Evolutionary conservation across 2,888 invertebrate species (phyloP).

Genomic region (Eucera pruinosa): DNA sequence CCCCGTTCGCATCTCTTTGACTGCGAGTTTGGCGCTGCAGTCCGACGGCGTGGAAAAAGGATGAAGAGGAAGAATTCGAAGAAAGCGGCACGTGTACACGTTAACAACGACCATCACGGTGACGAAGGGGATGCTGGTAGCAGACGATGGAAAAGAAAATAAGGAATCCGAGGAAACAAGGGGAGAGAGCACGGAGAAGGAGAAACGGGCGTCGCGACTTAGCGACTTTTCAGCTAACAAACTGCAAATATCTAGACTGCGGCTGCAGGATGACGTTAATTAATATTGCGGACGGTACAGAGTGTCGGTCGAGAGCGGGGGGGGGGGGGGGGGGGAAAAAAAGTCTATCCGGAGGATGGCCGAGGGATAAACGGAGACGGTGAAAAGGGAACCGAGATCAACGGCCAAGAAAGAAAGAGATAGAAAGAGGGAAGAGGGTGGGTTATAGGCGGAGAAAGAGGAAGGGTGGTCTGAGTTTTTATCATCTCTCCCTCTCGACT

Average conservation of each 20-base stretch:
- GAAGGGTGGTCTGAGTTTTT: constrained; percentile 69
- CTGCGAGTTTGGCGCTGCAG: neutral
- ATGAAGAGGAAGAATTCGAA: neutral
- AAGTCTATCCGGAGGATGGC: constrained; percentile 57
- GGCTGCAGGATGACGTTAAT: constrained; percentile 78
- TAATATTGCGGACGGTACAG: constrained; percentile 74
- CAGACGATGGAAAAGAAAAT: constrained; percentile 12
- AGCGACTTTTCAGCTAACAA: constrained; percentile 73
- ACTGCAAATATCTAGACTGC: constrained; percentile 75
- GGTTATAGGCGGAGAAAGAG: constrained; percentile 31
- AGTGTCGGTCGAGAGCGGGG: constrained; percentile 52
- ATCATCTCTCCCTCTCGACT: constrained; percentile 74
- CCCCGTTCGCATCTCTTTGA: neutral
- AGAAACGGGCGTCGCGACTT: constrained; percentile 61
- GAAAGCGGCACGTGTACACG: constrained; percentile 1
- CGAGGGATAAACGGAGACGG: constrained; percentile 31
- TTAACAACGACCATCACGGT: neutral
- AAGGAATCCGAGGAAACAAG: neutral
- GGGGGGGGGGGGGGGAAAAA: too few relatives aligned
- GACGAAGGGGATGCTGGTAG: neutral
- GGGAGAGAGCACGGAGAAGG: constrained; percentile 15
- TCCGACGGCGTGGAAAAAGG: neutral
- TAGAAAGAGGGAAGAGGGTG: constrained; percentile 20
- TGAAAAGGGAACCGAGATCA: constrained; percentile 17
- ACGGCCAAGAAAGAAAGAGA: neutral